Evolutionary conservation across 2,888 invertebrate species (phyloP).

Genomic region (Aquatica leii): DNA sequence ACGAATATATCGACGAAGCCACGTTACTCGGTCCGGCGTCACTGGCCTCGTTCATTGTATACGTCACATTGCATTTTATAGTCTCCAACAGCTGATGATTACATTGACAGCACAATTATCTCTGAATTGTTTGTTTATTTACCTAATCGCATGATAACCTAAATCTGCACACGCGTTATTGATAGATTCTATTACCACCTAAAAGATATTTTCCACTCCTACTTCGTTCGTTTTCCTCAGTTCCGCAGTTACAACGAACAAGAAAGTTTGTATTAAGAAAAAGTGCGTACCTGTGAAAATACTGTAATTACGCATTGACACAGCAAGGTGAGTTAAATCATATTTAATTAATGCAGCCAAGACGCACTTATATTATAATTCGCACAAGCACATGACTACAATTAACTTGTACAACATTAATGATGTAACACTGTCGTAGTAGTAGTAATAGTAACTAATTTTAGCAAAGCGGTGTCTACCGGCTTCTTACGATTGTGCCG

Average conservation of each 20-base stretch:
- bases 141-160: conserved; percentile 16
- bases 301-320: neutral
- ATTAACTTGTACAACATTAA: too few relatives aligned
- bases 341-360: too few relatives aligned
- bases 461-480: too few relatives aligned
- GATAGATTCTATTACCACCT: conserved; percentile 6
- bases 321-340: conserved; percentile 12
- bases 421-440: too few relatives aligned
- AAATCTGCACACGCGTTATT: conserved; percentile 14
- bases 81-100: conserved; percentile 30
- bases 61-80: conserved; percentile 31
- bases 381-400: too few relatives aligned
- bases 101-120: conserved; percentile 20
- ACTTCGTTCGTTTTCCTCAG: conserved; percentile 16
- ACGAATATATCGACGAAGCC: conserved; percentile 40
- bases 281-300: conserved; percentile 17
- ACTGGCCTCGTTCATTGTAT: conserved; percentile 28
- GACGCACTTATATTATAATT: too few relatives aligned
- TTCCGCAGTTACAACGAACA: conserved; percentile 7
- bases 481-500: too few relatives aligned
- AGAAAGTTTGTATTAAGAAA: conserved; percentile 11
- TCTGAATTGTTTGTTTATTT: conserved; percentile 26
- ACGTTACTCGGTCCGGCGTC: conserved; percentile 34
- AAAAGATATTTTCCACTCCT: conserved; percentile 13
- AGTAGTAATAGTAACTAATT: too few relatives aligned